A percentile compares a stretch with the other conserved stretches of the same genome.
These are phyloP conservation scores for Hemicentrotus pulcherrimus DNA, from an alignment of 35 echinoderm and acorn worm genomes.

Conservation along the genomic window DNA sequence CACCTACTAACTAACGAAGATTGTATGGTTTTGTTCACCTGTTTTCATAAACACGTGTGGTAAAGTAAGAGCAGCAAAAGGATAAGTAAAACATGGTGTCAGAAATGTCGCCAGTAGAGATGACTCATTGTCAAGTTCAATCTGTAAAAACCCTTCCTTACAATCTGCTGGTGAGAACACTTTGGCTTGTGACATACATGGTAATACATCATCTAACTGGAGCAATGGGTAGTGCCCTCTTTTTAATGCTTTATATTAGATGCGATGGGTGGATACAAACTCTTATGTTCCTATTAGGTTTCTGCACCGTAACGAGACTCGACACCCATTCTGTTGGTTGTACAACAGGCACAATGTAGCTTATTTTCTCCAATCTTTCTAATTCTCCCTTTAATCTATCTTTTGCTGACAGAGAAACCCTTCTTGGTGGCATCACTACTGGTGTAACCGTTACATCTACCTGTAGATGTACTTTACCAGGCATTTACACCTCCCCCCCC, in stretches of 20 bases:
- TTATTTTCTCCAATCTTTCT: slow-evolving; percentile 49
- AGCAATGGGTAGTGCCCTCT: slow-evolving; percentile 53
- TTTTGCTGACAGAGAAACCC: slow-evolving; percentile 43
- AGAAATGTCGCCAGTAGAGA: slow-evolving; percentile 61
- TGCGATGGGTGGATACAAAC: slow-evolving; percentile 59
- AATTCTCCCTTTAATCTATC: slow-evolving; percentile 48
- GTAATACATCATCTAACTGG: slow-evolving; percentile 65
- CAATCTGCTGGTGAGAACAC: slow-evolving; percentile 62
- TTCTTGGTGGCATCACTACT: slow-evolving; percentile 53
- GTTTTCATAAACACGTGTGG: too few species aligned
- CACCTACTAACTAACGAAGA: too few species aligned
- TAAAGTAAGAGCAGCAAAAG: too few species aligned
- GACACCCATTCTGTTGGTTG: too few species aligned
- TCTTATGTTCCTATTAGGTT: too few species aligned
- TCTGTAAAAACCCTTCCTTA: slow-evolving; percentile 72
- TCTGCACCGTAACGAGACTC: too few species aligned
- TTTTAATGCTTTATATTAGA: slow-evolving; percentile 61
- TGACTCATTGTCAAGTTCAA: slow-evolving; percentile 66
- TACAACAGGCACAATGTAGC: too few species aligned
- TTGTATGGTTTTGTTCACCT: too few species aligned
- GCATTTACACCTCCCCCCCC: slow-evolving; percentile 34
- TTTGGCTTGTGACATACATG: slow-evolving; percentile 53
- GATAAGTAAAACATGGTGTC: too few species aligned
- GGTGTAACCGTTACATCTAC: slow-evolving; percentile 50
- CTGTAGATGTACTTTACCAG: slow-evolving; percentile 51